These are phyloP conservation scores for Xylota sylvarum DNA, from an alignment of 2,888 invertebrate species.

Conservation along the genomic window DNA sequence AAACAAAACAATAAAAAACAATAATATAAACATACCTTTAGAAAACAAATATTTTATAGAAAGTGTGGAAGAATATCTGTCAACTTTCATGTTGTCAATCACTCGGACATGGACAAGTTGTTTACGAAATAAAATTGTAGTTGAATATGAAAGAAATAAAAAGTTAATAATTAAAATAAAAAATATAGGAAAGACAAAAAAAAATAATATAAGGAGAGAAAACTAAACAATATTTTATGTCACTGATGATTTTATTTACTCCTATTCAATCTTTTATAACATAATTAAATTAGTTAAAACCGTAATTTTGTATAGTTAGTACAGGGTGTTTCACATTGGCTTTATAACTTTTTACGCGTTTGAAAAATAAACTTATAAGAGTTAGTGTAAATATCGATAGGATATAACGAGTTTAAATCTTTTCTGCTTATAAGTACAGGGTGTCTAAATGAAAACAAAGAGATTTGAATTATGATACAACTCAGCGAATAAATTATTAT, in stretches of 20 bases:
- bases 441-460: no score
- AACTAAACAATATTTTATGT: not conserved
- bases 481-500: no score
- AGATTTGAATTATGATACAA: no score
- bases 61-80: constrained; percentile 36
- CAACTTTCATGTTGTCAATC: constrained; percentile 59
- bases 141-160: constrained; percentile 69
- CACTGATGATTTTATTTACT: not conserved
- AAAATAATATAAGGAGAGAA: not conserved
- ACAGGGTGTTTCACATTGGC: not conserved
- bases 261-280: not conserved
- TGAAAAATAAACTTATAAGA: no score
- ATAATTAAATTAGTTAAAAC: not conserved
- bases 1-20: constrained; percentile 51
- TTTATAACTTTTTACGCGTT: no score
- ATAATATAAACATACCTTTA: constrained; percentile 73
- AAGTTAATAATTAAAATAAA: constrained; percentile 31
- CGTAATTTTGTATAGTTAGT: not conserved
- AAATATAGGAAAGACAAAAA: not conserved
- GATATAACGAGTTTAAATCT: no score
- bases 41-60: constrained; percentile 63
- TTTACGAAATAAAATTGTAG: constrained; percentile 61
- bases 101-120: constrained; percentile 61
- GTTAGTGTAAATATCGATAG: no score
- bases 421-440: no score